Evolutionary conservation across 2,113 vertebrate genomes (phyloP), one percentile per base, ranked within the genome.

Genomic region (Mesocricetus auratus): DNA sequence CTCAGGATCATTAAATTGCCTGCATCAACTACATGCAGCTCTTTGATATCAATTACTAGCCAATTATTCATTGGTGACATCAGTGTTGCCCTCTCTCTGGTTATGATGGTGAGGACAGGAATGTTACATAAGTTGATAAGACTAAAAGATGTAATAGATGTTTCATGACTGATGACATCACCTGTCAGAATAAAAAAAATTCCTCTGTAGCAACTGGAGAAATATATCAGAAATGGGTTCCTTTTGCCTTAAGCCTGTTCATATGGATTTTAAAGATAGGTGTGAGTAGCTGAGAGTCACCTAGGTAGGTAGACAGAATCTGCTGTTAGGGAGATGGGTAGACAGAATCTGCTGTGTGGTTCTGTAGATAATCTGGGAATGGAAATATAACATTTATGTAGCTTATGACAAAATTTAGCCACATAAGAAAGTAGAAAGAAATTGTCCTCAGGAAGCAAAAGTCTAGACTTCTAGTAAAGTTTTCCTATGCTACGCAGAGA

Each of bases 401-500:
- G 12, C 16, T 78, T n/a, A 29, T 17, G 3, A 68, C n/a, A 69
- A 53, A 13, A 53, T 7, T 3, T 73, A 74, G 42, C 22, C 62
- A 19, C 7, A 4, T 21, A 73, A 26, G 15, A 24, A 45, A 47
- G 15, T 0, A 29, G 36, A 7, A 12, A 33, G 22, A 36, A 45
- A 42, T 29, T 17, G 6, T 42, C 45, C 31, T 47, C 0, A 0
- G 15, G 50, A 45, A 26, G 33, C 9, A 62, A 42, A 75, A 8
- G 26, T 79, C 29, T 17, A 10, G 13, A 45, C 16, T 26, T 58
- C n/a, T 10, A 58, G 33, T 45, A 50, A 90, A 50, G 39, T 78
- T 78, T 88, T 69, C 21, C 62, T 6, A 5, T 33, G 82, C 53
- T 29, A 39, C 0, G 19, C 17, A 29, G 60, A 60, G 6, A 56